Conservation (phyloP, 2,888 invertebrate species). For the Diogma glabrata region DNA sequence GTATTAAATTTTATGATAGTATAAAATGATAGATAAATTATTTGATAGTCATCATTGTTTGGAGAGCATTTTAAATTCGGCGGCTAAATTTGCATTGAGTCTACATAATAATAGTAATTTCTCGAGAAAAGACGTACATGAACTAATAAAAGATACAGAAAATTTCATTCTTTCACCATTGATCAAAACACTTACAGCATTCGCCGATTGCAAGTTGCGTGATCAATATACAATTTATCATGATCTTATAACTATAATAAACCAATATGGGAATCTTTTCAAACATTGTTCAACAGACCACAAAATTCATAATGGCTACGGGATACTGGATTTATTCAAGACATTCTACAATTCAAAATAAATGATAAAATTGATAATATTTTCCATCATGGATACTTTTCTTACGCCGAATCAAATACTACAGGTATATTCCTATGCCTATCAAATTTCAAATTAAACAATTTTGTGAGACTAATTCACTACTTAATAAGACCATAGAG, state of each 20-base stretch:
- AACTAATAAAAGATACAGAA: conserved; percentile 12
- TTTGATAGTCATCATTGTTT: neutral
- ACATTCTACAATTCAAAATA: conserved; percentile 13
- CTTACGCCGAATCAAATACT: neutral
- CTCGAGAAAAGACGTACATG: conserved; percentile 16
- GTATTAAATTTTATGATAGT: neutral
- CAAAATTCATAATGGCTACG: conserved; percentile 12
- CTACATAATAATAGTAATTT: conserved; percentile 15
- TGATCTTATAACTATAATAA: conserved; percentile 8
- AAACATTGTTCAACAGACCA: conserved; percentile 13
- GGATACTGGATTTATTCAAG: conserved; percentile 8
- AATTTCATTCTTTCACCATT: conserved; percentile 12
- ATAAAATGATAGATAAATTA: neutral
- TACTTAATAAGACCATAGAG: conserved; percentile 4
- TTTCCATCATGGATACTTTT: conserved; percentile 12
- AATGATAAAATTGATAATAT: conserved; percentile 13
- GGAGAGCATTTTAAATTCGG: neutral
- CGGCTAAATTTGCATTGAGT: conserved; percentile 2
- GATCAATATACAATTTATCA: neutral
- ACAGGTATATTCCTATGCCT: neutral
- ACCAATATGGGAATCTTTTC: conserved; percentile 13
- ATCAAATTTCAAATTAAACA: conserved; percentile 13
- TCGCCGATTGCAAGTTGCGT: neutral
- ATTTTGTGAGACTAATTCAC: conserved; percentile 14
- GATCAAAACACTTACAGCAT: conserved; percentile 10